Base-by-base conservation (phyloP, 2,797 vertebrate species). In the Hipposideros larvatus region DNA sequence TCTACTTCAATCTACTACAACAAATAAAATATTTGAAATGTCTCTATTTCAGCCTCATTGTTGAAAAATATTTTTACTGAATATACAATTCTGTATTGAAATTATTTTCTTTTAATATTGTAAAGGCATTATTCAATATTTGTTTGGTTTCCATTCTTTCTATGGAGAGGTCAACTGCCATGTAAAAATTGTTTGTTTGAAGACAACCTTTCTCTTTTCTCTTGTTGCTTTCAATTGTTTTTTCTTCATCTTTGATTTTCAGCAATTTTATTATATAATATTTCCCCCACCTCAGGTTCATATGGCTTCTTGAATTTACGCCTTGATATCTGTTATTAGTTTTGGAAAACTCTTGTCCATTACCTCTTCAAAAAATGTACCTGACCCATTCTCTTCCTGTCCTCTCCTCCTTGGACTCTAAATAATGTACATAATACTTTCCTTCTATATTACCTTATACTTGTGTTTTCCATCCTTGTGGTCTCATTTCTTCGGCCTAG, bases 81-180 rank as follows among this genome's bases (percentile, higher is more conserved):
- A 19, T 68, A 16, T 26, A 53, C 3, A 93, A 65, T 66, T 84
- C 4, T 93, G 18, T 61, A 21, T 57, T 65, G 37, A 84, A 82
- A 34, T 73, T 51, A 65, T 83, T 83, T 87, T 70, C 34, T 80
- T 53, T 71, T 43, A 77, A 16, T 82, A 68, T 80, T 71, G 59
- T 59, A 94, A 86, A 94, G 14, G 6, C 28, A 77, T 78, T 80
- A 37, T 94, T 92, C 46, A 65, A 4, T 92, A 77, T 92, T 77
- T 21, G 55, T 78, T 41, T 83, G 31, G 68, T 7, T 75, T 91
- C 55, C 37, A 37, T 86, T 80, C 18, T 82, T 80, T 92, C 24
- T 59, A 4, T 85, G 51, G 13, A 73, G 24, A 92, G 28, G 65
- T 87, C 63, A 83, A 24, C 34, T 46, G 18, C 55, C 37, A 5